Base-by-base conservation (phyloP, 2,113 vertebrate species). In the Etheostoma spectabile region DNA sequence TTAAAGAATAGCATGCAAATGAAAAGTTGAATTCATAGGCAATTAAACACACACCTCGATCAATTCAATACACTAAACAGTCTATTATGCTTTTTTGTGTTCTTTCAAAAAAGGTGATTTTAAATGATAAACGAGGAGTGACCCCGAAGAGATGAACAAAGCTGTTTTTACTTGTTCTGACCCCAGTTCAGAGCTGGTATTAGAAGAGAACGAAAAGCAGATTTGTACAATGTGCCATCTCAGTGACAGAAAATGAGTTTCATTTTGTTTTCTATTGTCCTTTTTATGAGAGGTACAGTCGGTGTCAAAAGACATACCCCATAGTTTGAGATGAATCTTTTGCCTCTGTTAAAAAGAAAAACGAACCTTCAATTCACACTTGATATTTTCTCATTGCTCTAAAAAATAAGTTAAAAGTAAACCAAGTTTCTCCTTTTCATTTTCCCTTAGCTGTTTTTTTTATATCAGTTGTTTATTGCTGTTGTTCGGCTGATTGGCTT, bases 351-450 rank as follows among this genome's bases (percentile, higher is more conserved):
- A 27, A 27, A 27, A 27, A 61, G 21, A 61, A 35, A 33, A 60
- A 27, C 0, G 35, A 42, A 42, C 38, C 38, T 42, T 42, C 8
- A 10, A 10, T 42, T 53, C 12, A 42, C 24, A 70, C 51, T 16
- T 38, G 1, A 19, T 22, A 19, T 6, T 57, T 46, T 48, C 55
- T 42, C 45, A 21, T 71, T 16, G 3, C 24, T 30, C 69, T 14
- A 72, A 21, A 48, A 33, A 13, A 13, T 8, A 38, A 16, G 52
- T 24, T 14, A 65, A 38, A 64, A 63, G 30, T 75, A 60, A 79
- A 46, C 62, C 35, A 76, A 52, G 60, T 45, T 27, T 27, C 27
- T 27, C 27, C 27, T 27, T 27, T 27, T 27, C 27, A 27, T 27
- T 27, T 27, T 27, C 27, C 27, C 27, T 27, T 27, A 2, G 2